A percentile compares a stretch with the other conserved stretches of the same genome.
Evolutionary conservation across 2,797 vertebrate genomes (phyloP).

Genomic region (Anabacerthia variegaticeps): DNA sequence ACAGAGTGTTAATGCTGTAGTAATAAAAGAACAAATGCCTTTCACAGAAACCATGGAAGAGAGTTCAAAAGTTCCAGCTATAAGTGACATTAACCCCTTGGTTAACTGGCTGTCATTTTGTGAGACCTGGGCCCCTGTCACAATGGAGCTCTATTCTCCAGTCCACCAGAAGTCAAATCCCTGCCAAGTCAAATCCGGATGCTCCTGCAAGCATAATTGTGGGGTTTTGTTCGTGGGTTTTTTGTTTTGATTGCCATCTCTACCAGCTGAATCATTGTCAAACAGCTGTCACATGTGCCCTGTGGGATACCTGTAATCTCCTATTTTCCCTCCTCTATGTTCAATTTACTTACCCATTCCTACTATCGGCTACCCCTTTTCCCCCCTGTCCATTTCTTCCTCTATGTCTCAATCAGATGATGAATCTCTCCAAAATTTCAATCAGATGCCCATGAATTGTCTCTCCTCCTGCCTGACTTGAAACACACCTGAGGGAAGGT

Average conservation of each 20-base stretch:
- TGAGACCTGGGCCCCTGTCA: not conserved
- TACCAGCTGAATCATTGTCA: not conserved
- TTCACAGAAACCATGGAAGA: not conserved
- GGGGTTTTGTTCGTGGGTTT: not conserved
- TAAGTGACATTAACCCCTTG: not conserved
- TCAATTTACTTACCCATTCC: not conserved
- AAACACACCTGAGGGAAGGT: not conserved
- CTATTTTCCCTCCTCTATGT: not conserved
- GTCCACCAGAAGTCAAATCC: no score
- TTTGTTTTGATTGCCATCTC: not conserved
- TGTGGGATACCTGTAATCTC: not conserved
- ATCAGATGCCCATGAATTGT: not conserved
- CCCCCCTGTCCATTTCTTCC: not conserved
- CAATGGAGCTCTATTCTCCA: no score
- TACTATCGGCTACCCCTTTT: not conserved
- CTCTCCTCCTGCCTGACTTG: not conserved
- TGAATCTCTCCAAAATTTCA: not conserved
- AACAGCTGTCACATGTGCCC: not conserved
- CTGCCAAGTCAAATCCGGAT: not conserved
- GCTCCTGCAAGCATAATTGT: not conserved
- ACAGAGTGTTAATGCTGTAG: not conserved
- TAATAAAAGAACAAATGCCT: not conserved
- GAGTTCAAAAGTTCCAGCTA: not conserved
- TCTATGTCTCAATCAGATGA: not conserved
- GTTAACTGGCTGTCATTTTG: not conserved